phyloP scores from a whole-genome alignment of 2,113 vertebrate genomes.

The Actenoides hombroni region DNA sequence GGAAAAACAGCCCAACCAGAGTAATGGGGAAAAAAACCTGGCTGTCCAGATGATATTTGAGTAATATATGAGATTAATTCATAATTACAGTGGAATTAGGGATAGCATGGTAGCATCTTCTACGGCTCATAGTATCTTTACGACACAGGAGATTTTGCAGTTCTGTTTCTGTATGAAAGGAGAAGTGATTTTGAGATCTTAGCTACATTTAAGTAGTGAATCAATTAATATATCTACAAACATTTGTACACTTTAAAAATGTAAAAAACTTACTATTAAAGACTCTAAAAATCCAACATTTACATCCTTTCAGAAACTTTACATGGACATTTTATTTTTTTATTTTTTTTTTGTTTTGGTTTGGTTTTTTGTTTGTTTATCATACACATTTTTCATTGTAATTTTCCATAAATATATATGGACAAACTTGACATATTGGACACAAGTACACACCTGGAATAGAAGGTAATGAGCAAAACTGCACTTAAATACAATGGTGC shows the following conservation, averaged over 20 bases:
- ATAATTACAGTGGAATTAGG: not conserved
- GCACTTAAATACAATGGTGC: constrained; percentile 53
- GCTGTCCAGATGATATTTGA: not conserved
- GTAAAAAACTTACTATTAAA: not conserved
- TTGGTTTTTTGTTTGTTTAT: constrained; percentile 4
- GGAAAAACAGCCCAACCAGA: not conserved
- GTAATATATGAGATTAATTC: not conserved
- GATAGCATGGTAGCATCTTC: not conserved
- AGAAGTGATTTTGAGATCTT: not conserved
- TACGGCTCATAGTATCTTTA: not conserved
- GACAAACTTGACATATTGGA: constrained; percentile 57
- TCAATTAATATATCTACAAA: not conserved
- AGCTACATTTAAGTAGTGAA: not conserved
- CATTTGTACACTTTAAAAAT: not conserved
- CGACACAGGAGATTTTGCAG: not conserved
- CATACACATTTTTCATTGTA: constrained; percentile 18
- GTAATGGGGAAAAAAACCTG: not conserved
- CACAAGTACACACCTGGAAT: constrained; percentile 54
- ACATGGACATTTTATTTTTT: constrained; percentile 71
- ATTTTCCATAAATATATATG: constrained; percentile 68
- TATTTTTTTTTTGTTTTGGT: constrained; percentile 34
- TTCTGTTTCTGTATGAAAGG: not conserved
- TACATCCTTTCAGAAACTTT: constrained; percentile 59
- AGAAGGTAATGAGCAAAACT: constrained; percentile 60
- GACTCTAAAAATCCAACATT: not conserved